Percentiles rank a stretch among this genome's conserved stretches.
Evolutionary conservation across 2,888 invertebrate species (phyloP).

Genomic region (Physocephala rufipes): DNA sequence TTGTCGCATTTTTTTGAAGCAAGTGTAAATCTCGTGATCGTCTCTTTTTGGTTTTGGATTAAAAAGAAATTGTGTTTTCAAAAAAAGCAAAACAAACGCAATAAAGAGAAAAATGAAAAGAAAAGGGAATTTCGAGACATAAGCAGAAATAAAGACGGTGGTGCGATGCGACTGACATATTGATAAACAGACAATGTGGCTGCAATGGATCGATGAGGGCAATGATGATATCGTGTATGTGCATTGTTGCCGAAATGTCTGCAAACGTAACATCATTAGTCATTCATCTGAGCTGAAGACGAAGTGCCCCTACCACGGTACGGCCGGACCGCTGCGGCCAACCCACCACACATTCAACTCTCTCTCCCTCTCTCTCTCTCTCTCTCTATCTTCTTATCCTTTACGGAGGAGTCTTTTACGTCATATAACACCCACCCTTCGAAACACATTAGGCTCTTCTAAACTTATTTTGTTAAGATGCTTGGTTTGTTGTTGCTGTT

Average conservation of each 20-base stretch:
- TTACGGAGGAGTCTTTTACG: too few species aligned
- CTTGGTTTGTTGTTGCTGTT: slow-evolving; percentile 16
- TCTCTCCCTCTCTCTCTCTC: too few species aligned
- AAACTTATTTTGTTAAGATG: slow-evolving; percentile 35
- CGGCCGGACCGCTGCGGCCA: slow-evolving; percentile 1
- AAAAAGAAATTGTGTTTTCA: too few species aligned
- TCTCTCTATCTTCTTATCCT: neutral
- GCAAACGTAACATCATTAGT: slow-evolving; percentile 23
- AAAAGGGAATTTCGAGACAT: neutral
- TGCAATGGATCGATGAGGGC: too few species aligned
- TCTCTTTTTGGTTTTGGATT: neutral
- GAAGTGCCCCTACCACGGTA: neutral
- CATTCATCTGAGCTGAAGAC: slow-evolving; percentile 11
- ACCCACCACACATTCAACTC: slow-evolving; percentile 27
- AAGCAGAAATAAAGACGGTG: neutral
- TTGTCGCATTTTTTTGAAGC: neutral
- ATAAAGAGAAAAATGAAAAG: neutral
- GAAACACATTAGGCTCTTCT: slow-evolving; percentile 41
- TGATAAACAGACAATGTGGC: neutral
- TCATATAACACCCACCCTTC: slow-evolving; percentile 41
- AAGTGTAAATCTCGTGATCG: neutral
- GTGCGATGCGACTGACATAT: neutral
- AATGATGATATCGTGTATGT: neutral
- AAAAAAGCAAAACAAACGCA: neutral
- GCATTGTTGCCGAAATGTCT: slow-evolving; percentile 34